Conservation (phyloP, 2,797 vertebrate genomes). For the Acanthornis magna region DNA sequence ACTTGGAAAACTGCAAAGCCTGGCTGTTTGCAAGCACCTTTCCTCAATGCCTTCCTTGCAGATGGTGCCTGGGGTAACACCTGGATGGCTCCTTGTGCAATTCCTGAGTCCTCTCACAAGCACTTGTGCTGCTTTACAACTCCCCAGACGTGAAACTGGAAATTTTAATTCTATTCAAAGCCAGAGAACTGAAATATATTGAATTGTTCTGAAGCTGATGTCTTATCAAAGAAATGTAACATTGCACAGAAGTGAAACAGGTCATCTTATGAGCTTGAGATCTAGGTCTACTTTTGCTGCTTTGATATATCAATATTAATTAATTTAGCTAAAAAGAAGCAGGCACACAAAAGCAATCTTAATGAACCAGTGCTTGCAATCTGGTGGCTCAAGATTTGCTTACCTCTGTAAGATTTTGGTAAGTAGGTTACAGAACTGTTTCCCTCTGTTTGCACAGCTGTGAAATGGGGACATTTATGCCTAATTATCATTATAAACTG, state of each 20-base stretch:
- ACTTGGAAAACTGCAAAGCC: neutral
- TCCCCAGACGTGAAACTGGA: neutral
- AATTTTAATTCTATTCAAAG: neutral
- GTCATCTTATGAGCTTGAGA: neutral
- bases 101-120: neutral
- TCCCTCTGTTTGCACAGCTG: conserved; percentile 60
- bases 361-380: conserved; percentile 37
- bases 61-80: neutral
- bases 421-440: conserved; percentile 53
- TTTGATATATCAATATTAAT: conserved; percentile 33
- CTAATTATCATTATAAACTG: conserved; percentile 62
- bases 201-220: neutral
- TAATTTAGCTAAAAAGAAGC: conserved; percentile 6
- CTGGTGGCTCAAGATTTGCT: conserved; percentile 56
- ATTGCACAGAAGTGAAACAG: neutral
- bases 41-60: neutral
- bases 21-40: neutral
- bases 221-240: neutral
- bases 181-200: neutral
- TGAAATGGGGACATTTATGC: conserved; percentile 60
- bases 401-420: conserved; percentile 48
- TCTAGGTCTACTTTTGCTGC: neutral
- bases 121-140: neutral
- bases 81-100: neutral
- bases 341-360: neutral